Evolutionary conservation across 2,797 vertebrate species (phyloP), one percentile per base, ranked within the genome.

Genomic region (Austrolebias charrua): DNA sequence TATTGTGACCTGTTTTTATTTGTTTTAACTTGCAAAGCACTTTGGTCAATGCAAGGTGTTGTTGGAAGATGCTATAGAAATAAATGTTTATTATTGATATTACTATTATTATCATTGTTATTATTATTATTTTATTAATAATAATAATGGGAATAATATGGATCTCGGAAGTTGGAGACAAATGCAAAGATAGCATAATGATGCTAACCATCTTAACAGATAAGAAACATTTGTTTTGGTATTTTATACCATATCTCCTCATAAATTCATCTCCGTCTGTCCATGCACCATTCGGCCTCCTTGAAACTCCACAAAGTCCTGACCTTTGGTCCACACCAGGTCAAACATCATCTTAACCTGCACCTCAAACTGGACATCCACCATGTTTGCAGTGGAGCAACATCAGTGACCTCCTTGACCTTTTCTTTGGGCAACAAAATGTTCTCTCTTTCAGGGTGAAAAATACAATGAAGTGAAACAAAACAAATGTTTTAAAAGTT

Each of bases 341-440:
- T 71, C 70, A 65, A 12, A 35, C 16, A 24, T 20, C 42, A 42
- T 54, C 45, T 51, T 72, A 64, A 72, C 55, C 67, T 42, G 2
- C 42, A 38, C 0, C 57, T 57, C 38, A 5, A 20, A 10, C 50
- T 43, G 0, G n/a, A 57, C 0, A 9, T 19, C 29, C 8, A 0
- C 42, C 2, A 46, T 20, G 5, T 19, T 19, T 28, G n/a, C 54
- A 20, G 7, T 16, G 14, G 44, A 59, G 9, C 16, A 5, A 53
- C 18, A 50, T 24, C 0, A 15, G 44, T n/a, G 16, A 70, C 57
- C 57, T 60, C 19, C 1, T 19, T 60, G 57, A 63, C 67, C 50
- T 76, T 67, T 50, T 33, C 12, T 31, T 18, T 28, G 42, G 31
- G 38, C 24, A 18, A 24, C 6, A 33, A 20, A 42, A 18, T 13